Conservation (phyloP, 2,888 invertebrate species). For the Lasius fuliginosus region DNA sequence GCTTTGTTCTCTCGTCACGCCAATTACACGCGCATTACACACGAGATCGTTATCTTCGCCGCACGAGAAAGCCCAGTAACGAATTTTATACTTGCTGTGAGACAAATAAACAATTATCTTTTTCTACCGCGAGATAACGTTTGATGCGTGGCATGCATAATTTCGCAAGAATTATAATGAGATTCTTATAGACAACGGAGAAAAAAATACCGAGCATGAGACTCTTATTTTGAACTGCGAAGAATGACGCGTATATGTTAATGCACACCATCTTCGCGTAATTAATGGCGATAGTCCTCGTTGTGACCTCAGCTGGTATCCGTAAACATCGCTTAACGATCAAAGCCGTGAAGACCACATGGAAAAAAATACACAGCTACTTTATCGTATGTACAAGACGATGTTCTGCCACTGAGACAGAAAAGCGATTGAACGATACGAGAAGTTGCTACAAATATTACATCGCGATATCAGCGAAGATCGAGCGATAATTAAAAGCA, state of each 20-base stretch:
- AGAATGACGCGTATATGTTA: not conserved
- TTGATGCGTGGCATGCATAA: not conserved
- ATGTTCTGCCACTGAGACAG: not conserved
- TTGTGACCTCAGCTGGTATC: slow-evolving; percentile 8
- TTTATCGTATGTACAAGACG: slow-evolving; percentile 2
- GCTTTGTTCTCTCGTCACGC: not conserved
- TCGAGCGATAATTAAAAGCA: not conserved
- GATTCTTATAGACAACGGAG: slow-evolving; percentile 30
- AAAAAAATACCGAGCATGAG: not conserved
- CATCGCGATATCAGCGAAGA: not conserved
- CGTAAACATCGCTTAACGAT: slow-evolving; percentile 31
- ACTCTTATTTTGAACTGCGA: slow-evolving; percentile 13
- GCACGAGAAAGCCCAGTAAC: slow-evolving; percentile 10
- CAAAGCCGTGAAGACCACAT: slow-evolving; percentile 16
- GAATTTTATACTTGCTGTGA: slow-evolving; percentile 39
- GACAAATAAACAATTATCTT: slow-evolving; percentile 23
- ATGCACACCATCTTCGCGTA: not conserved
- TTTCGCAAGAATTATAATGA: slow-evolving; percentile 40
- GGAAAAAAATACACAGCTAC: not conserved
- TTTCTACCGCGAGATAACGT: not conserved
- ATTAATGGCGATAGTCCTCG: slow-evolving; percentile 18
- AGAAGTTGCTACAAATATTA: slow-evolving; percentile 40
- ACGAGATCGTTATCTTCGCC: not conserved
- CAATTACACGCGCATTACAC: not conserved
- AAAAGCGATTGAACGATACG: slow-evolving; percentile 28